phyloP scores from a whole-genome alignment of 2,113 vertebrate species.

The Gavialis gangeticus region DNA sequence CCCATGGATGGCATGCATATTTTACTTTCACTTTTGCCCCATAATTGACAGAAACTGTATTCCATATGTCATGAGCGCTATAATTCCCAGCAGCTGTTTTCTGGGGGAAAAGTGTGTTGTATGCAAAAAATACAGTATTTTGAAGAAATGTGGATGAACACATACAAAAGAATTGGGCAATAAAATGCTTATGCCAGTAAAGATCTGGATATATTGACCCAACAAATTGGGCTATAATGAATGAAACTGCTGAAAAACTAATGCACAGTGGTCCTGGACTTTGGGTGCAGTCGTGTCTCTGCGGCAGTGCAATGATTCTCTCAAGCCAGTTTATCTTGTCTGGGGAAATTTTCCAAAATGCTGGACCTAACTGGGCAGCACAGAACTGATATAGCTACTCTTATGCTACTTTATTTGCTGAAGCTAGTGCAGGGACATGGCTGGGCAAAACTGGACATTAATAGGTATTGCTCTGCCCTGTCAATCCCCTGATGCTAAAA shows the following conservation, averaged over 20 bases:
- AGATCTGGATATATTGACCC: background rate
- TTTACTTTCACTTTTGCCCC: too few species aligned
- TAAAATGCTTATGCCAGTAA: background rate
- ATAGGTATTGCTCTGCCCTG: background rate
- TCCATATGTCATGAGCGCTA: too few species aligned
- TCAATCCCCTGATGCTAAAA: accelerated
- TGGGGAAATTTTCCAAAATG: background rate
- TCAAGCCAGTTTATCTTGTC: background rate
- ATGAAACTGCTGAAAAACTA: background rate
- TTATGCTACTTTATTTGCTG: background rate
- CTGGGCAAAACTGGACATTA: background rate
- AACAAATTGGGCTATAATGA: background rate
- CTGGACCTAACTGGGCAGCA: background rate
- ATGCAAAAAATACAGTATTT: background rate
- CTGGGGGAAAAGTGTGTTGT: too few species aligned
- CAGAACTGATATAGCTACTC: background rate
- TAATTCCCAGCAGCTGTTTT: too few species aligned
- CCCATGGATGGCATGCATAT: too few species aligned
- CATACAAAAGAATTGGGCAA: background rate
- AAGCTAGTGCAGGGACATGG: background rate
- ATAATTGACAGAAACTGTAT: too few species aligned
- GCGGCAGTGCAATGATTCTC: background rate
- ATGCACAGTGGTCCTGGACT: background rate
- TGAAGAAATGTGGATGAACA: background rate
- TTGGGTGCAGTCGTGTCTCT: background rate